Evolutionary conservation across 1,140 invertebrate species (phyloP).

Genomic region (Microvelia longipes): DNA sequence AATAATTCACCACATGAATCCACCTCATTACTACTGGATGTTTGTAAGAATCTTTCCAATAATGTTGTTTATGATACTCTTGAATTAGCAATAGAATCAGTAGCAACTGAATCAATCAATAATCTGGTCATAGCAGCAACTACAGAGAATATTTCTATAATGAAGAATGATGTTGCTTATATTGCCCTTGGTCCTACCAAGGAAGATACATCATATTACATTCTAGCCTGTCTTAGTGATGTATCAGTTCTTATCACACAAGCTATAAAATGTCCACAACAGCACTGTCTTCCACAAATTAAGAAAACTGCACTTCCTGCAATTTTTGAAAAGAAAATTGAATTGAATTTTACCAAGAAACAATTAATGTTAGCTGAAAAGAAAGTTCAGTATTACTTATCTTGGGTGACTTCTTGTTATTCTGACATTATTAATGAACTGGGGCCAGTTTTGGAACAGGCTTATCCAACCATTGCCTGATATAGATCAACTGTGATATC

Average conservation of each 20-base stretch:
- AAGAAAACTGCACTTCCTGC: neutral
- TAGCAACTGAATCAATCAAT: conserved; percentile 38
- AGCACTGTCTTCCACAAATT: neutral
- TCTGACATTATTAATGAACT: neutral
- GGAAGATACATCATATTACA: conserved; percentile 32
- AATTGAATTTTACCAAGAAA: neutral
- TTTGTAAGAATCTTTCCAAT: conserved; percentile 41
- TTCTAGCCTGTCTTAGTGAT: conserved; percentile 42
- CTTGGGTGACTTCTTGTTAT: neutral
- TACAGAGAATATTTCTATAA: conserved; percentile 26
- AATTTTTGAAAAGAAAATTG: neutral
- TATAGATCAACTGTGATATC: neutral
- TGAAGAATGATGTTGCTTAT: conserved; percentile 31
- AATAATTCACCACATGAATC: conserved; percentile 41
- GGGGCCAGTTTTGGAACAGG: neutral
- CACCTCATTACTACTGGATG: conserved; percentile 35
- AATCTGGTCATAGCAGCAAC: conserved; percentile 29
- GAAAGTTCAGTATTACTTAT: neutral
- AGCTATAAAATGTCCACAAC: conserved; percentile 24
- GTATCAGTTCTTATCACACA: conserved; percentile 36
- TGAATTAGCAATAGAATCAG: conserved; percentile 41
- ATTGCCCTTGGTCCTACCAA: conserved; percentile 34
- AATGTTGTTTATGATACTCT: conserved; percentile 44
- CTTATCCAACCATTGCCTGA: neutral
- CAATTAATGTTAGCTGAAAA: neutral